phyloP scores from a whole-genome alignment of 2,113 vertebrate species.

The Ageneiosus marmoratus region DNA sequence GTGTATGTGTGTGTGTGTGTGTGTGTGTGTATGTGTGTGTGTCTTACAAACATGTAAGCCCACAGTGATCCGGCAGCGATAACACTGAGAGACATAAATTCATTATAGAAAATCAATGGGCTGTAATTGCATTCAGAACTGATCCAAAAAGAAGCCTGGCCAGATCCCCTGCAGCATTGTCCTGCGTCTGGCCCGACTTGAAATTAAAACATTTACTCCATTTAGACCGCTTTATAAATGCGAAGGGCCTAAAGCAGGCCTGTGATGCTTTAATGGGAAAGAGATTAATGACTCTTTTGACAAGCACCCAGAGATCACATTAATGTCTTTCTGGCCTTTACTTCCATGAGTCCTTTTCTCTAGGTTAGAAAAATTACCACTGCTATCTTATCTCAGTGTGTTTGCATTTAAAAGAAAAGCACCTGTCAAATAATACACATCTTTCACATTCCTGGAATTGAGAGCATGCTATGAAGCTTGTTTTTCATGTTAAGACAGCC shows the following conservation, averaged over 20 bases:
- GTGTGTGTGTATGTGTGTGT: not conserved
- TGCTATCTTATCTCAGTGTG: conserved; percentile 20
- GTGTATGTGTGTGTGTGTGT: conserved; percentile 39
- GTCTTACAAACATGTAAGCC: conserved; percentile 67
- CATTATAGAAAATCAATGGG: conserved; percentile 74
- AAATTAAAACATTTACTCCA: conserved; percentile 43
- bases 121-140: conserved; percentile 72
- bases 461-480: not conserved
- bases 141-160: conserved; percentile 35
- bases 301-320: conserved; percentile 36
- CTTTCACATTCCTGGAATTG: not conserved
- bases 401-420: conserved; percentile 4
- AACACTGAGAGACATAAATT: conserved; percentile 72
- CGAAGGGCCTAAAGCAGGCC: conserved; percentile 31
- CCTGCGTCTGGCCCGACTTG: conserved; percentile 30
- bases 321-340: conserved; percentile 23
- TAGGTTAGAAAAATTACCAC: conserved; percentile 12
- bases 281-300: conserved; percentile 60
- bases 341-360: conserved; percentile 13
- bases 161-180: conserved; percentile 46
- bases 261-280: conserved; percentile 55
- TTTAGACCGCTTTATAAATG: conserved; percentile 37
- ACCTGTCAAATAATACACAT: not conserved
- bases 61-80: conserved; percentile 72
- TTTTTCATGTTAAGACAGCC: not conserved